Evolutionary conservation across 2,888 invertebrate species (phyloP).

Genomic region (Pherbina coryleti): DNA sequence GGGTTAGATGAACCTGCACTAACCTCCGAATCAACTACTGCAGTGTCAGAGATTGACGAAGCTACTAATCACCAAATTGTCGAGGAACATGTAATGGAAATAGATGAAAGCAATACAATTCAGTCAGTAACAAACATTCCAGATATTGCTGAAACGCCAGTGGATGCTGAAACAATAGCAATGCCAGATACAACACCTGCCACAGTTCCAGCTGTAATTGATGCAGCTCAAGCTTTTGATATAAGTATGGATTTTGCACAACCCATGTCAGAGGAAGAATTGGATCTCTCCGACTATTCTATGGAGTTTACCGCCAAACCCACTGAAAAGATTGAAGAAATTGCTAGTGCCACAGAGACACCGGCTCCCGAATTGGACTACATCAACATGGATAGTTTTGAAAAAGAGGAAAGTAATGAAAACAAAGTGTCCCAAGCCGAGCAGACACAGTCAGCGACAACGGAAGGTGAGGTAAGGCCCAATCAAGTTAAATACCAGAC

Average conservation of each 20-base stretch:
- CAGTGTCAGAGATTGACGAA: background rate
- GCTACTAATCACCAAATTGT: conserved; percentile 31
- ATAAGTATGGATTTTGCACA: background rate
- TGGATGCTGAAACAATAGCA: too few relatives aligned
- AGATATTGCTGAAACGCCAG: too few relatives aligned
- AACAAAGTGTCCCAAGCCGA: background rate
- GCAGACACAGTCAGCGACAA: too few relatives aligned
- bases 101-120: background rate
- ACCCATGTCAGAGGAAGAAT: background rate
- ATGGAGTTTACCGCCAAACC: background rate
- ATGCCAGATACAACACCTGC: too few relatives aligned
- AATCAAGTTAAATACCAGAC: background rate
- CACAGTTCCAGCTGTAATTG: too few relatives aligned
- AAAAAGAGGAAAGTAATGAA: conserved; percentile 28
- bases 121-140: too few relatives aligned
- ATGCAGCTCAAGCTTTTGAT: background rate
- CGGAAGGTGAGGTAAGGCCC: too few relatives aligned
- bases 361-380: conserved; percentile 46
- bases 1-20: background rate
- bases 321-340: background rate
- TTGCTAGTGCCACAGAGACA: background rate
- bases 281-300: background rate
- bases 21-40: background rate
- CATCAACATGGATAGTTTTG: conserved; percentile 48
- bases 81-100: background rate